Evolutionary conservation across 2,888 invertebrate species (phyloP).

Genomic region (Altica lythri): DNA sequence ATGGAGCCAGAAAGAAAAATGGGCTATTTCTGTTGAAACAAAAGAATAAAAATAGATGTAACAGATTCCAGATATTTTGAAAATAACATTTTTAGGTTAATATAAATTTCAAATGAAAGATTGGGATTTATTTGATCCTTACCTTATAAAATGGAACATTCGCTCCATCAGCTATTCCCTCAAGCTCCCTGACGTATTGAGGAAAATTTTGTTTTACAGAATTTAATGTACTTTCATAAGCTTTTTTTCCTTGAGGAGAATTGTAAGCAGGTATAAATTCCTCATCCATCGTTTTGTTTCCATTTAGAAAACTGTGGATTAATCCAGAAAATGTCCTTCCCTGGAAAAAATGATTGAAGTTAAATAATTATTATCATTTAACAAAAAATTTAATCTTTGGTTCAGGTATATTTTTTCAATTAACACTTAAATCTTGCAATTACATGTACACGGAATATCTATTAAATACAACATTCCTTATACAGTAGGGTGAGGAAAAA

Average conservation of each 20-base stretch:
- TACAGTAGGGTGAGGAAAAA: no score
- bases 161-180: slow-evolving; percentile 86
- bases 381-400: neutral
- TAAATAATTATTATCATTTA: neutral
- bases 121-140: slow-evolving; percentile 31
- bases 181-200: slow-evolving; percentile 80
- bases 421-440: no score
- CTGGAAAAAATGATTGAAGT: no score
- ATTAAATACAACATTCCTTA: no score
- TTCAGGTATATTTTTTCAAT: no score
- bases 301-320: slow-evolving; percentile 71
- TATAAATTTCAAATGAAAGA: no score
- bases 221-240: slow-evolving; percentile 76
- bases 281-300: slow-evolving; percentile 66
- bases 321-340: slow-evolving; percentile 77
- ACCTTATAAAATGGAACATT: slow-evolving; percentile 83
- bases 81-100: no score
- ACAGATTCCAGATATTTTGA: no score
- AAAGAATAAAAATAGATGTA: no score
- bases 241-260: slow-evolving; percentile 69
- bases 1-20: no score
- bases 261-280: slow-evolving; percentile 73
- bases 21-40: no score
- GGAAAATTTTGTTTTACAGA: slow-evolving; percentile 74
- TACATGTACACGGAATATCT: no score